Conservation (phyloP, 2,888 invertebrate species). For the Congeria kusceri region DNA sequence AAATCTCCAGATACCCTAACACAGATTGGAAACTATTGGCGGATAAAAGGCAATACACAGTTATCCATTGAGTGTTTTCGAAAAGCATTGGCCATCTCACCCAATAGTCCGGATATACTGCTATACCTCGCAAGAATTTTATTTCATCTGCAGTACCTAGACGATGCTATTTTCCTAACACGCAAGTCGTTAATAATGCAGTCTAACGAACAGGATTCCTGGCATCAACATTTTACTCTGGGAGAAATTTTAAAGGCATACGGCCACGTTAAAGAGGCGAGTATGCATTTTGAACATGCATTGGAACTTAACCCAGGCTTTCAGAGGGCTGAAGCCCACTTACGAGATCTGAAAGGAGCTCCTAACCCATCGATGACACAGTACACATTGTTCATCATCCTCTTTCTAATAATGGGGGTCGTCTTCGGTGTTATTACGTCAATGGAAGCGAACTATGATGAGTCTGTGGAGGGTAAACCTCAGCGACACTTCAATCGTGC, state of each 20-base stretch:
- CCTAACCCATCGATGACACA: slow-evolving; percentile 93
- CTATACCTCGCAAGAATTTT: slow-evolving; percentile 93
- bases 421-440: slow-evolving; percentile 93
- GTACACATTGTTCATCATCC: slow-evolving; percentile 94
- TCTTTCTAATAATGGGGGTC: slow-evolving; percentile 92
- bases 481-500: slow-evolving; percentile 95
- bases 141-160: slow-evolving; percentile 94
- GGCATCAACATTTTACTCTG: slow-evolving; percentile 96
- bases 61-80: slow-evolving; percentile 96
- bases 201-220: slow-evolving; percentile 93
- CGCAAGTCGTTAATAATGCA: slow-evolving; percentile 93
- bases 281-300: slow-evolving; percentile 92
- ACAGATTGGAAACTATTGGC: slow-evolving; percentile 96
- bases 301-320: slow-evolving; percentile 94
- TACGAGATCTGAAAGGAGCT: slow-evolving; percentile 92
- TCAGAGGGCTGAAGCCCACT: slow-evolving; percentile 91
- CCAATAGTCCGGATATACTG: slow-evolving; percentile 94
- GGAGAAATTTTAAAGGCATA: slow-evolving; percentile 96
- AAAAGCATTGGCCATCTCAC: slow-evolving; percentile 92
- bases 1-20: slow-evolving; percentile 94
- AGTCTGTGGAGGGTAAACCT: slow-evolving; percentile 86
- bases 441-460: slow-evolving; percentile 87
- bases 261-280: slow-evolving; percentile 95
- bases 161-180: slow-evolving; percentile 95
- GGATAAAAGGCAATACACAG: slow-evolving; percentile 94